Evolutionary conservation across 2,888 invertebrate genomes (phyloP), one percentile per base, ranked within the genome.

Genomic region (Mechanitis mazaeus): DNA sequence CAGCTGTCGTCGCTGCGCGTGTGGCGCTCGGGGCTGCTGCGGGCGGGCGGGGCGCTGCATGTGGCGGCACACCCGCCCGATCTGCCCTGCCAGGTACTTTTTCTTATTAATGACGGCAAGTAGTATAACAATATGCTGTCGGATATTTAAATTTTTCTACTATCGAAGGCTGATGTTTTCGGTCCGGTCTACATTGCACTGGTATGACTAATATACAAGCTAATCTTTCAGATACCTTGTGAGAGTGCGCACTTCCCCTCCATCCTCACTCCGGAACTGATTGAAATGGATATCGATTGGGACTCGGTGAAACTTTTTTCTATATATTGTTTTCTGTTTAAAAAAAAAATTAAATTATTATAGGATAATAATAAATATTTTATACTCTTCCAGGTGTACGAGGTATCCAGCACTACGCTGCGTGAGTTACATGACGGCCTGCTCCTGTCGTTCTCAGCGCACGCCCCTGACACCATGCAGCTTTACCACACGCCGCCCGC

Each of bases 391-490:
- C 67, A 88, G 74, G 87, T 93, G n/a, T 91, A 91, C 78, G 92
- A 93, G 64, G 83, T 91, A 55, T 85, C 91, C 0, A 74, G 81
- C 60, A 75, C 85, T 4, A 82, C 87, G 42, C 74, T 94, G 58
- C 88, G 91, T 33, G 90, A 91, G 54, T 74, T 94, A 55, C 92
- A 93, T 75, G 93, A 93, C 65, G 91, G 91, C 65, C 72, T 94
- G 56, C 80, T 94, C 58, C 75, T 94, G 38, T 85, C 89, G 38
- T 94, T 92, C 76, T 91, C 92, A 0, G 93, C 94, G 3, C 92
- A 93, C 72, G 90, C 92, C 72, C 93, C 94, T 4, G 87, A 88
- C 58, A 77, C 91, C 56, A 87, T 92, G 65, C 83, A 84, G 67
- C 68, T 89, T 33, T 85, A 90, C 67, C 87, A 85, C 35, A 86